Percentiles rank a stretch among this genome's conserved stretches.
These are phyloP conservation scores for Gymnarchus niloticus DNA, from an alignment of 2,113 vertebrate species.

Conservation along the genomic window DNA sequence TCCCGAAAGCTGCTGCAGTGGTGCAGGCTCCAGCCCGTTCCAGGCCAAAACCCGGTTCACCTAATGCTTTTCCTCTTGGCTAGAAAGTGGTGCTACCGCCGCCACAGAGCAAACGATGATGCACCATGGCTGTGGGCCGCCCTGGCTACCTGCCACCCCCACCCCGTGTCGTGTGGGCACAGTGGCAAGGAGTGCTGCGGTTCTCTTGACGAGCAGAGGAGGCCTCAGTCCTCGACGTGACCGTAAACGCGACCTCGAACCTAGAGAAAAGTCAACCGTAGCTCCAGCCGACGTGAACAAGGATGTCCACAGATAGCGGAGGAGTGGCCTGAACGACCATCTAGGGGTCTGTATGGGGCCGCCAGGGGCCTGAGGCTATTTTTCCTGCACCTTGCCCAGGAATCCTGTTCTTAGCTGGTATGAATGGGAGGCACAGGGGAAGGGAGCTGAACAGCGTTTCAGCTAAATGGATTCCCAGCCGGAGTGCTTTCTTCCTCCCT, in stretches of 20 bases:
- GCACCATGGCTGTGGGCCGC: too few relatives aligned
- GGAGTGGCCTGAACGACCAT: too few relatives aligned
- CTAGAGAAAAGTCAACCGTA: background rate
- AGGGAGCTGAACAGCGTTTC: too few relatives aligned
- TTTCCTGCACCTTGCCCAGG: background rate
- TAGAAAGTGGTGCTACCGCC: too few relatives aligned
- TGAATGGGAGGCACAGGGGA: background rate
- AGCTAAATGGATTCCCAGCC: background rate
- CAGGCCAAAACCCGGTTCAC: background rate
- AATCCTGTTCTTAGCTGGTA: background rate
- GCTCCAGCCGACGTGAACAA: background rate
- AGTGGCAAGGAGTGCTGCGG: too few relatives aligned
- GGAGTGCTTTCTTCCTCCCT: background rate
- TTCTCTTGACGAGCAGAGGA: background rate
- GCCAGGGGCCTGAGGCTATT: background rate
- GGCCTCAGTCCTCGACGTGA: background rate
- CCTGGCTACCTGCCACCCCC: too few relatives aligned
- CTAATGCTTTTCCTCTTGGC: too few relatives aligned
- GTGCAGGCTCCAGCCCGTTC: too few relatives aligned
- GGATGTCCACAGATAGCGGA: background rate
- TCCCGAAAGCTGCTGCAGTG: background rate
- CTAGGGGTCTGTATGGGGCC: background rate
- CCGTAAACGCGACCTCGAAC: background rate
- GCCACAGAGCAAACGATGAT: too few relatives aligned
- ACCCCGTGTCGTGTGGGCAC: too few relatives aligned